Percentiles rank a stretch among this genome's conserved stretches.
phyloP scores from a whole-genome alignment of 2,797 vertebrate genomes.

The Hipposideros larvatus region DNA sequence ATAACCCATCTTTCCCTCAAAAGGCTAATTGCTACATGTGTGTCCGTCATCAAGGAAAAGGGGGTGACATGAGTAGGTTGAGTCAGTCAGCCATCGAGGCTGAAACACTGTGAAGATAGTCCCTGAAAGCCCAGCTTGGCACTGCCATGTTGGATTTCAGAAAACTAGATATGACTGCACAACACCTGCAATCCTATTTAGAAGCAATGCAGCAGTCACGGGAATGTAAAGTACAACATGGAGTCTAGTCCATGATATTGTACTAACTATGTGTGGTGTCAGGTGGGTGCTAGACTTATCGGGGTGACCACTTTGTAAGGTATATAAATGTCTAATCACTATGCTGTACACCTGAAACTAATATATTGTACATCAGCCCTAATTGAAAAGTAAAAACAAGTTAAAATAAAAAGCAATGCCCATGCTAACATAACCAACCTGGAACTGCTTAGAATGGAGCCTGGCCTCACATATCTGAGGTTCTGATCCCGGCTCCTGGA shows the following conservation, averaged over 20 bases:
- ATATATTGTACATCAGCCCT: neutral
- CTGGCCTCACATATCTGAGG: accelerated
- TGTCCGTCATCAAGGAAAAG: neutral
- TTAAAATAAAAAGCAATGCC: neutral
- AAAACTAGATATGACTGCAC: neutral
- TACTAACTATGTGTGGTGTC: neutral
- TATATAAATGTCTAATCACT: neutral
- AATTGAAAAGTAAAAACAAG: no score
- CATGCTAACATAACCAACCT: no score
- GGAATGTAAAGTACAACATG: neutral
- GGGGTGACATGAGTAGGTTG: neutral
- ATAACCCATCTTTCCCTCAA: neutral
- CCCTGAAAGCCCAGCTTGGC: neutral
- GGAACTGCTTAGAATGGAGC: neutral
- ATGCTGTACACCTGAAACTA: neutral
- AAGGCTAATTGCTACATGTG: neutral
- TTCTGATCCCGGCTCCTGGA: neutral
- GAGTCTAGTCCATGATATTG: no score
- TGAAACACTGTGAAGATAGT: neutral
- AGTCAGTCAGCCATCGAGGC: accelerated
- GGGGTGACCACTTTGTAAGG: neutral
- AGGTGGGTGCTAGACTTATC: neutral
- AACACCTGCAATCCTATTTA: neutral
- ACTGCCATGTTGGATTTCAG: neutral
- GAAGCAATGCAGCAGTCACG: no score